These are phyloP conservation scores for Albula glossodonta DNA, from an alignment of 2,113 vertebrate species.

Conservation along the genomic window DNA sequence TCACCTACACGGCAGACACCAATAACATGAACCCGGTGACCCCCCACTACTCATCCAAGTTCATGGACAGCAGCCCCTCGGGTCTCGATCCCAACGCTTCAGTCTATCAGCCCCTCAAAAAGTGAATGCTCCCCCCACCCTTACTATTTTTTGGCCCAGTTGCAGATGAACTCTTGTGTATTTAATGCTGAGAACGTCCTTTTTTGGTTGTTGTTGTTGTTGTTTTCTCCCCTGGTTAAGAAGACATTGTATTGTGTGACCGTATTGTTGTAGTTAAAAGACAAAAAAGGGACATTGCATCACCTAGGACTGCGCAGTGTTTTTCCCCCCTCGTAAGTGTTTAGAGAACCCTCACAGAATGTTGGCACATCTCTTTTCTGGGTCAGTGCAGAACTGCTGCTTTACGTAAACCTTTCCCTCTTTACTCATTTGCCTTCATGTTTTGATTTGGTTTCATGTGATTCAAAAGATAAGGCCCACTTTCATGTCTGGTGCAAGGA, in stretches of 20 bases:
- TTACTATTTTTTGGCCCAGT: slow-evolving; percentile 33
- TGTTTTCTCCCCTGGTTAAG: slow-evolving; percentile 57
- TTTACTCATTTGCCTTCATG: not conserved
- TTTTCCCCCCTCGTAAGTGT: slow-evolving; percentile 65
- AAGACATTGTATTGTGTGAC: slow-evolving; percentile 79
- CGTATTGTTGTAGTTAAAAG: slow-evolving; percentile 73
- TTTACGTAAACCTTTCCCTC: not conserved
- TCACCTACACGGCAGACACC: slow-evolving; percentile 87
- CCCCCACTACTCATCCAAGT: slow-evolving; percentile 98
- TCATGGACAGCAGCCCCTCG: slow-evolving; percentile 97
- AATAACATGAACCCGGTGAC: slow-evolving; percentile 86
- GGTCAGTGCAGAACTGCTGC: slow-evolving; percentile 70
- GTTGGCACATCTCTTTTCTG: slow-evolving; percentile 68
- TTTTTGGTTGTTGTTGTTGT: slow-evolving; percentile 9
- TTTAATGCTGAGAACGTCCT: slow-evolving; percentile 61
- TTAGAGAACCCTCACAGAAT: slow-evolving; percentile 78
- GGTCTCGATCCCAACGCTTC: slow-evolving; percentile 98
- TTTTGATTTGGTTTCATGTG: not conserved
- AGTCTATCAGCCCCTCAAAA: slow-evolving; percentile 96
- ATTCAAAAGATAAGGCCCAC: not conserved
- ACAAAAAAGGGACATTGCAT: slow-evolving; percentile 57
- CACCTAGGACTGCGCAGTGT: slow-evolving; percentile 67
- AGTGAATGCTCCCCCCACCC: slow-evolving; percentile 73
- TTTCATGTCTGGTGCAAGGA: not conserved
- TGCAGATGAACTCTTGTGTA: slow-evolving; percentile 53